Evolutionary conservation across 2,113 vertebrate species (phyloP).

Genomic region (Tragelaphus scriptus): DNA sequence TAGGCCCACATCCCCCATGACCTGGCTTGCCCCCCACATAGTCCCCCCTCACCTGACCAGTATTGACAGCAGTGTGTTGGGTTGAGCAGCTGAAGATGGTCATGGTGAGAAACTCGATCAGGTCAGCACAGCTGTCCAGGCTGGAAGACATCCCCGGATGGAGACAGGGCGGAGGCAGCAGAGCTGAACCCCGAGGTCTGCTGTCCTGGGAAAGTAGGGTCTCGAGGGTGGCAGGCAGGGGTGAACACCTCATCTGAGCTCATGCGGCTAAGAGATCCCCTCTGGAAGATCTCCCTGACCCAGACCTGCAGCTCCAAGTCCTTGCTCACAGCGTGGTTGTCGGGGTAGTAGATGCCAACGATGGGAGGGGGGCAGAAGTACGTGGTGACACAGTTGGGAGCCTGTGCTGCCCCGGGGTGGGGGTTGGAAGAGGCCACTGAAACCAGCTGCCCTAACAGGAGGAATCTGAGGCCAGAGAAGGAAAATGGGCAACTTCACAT

Average conservation of each 20-base stretch:
- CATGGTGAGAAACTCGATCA: background rate
- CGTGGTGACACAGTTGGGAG: background rate
- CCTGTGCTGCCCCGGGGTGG: no score
- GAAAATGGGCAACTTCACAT: background rate
- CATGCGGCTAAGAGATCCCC: constrained; percentile 66
- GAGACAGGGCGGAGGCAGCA: background rate
- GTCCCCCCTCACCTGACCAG: background rate
- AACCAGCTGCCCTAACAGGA: background rate
- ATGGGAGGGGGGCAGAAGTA: constrained; percentile 1
- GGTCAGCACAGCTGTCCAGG: background rate
- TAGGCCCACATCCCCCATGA: background rate
- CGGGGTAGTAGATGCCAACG: constrained; percentile 69
- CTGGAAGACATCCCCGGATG: background rate
- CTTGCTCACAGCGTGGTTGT: constrained; percentile 62
- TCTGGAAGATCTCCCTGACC: constrained; percentile 71
- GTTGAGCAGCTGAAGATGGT: background rate
- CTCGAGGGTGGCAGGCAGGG: background rate
- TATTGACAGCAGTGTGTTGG: background rate
- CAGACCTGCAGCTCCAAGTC: constrained; percentile 80
- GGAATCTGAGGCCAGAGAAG: background rate
- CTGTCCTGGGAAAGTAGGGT: background rate
- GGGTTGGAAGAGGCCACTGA: background rate
- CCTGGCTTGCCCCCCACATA: no score
- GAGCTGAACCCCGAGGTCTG: background rate
- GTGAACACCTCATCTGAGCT: background rate